These are phyloP conservation scores for Labeo rohita DNA, from an alignment of 2,113 vertebrate species.

Conservation along the genomic window DNA sequence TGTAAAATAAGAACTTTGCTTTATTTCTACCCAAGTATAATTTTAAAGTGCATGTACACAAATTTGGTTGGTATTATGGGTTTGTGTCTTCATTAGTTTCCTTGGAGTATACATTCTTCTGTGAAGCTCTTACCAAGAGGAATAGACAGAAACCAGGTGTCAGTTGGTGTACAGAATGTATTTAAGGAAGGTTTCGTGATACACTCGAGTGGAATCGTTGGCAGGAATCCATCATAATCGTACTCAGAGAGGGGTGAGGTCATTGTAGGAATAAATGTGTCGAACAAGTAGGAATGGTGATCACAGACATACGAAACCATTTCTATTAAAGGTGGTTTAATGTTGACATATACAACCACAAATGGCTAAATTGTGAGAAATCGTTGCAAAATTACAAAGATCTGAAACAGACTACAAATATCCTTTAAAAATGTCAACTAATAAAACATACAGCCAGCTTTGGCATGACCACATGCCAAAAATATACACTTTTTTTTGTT, in stretches of 20 bases:
- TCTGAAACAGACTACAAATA: conserved; percentile 36
- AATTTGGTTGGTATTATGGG: conserved; percentile 63
- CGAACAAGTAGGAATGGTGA: neutral
- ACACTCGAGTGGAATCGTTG: conserved; percentile 49
- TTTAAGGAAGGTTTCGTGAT: conserved; percentile 60
- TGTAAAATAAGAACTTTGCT: no score
- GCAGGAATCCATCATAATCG: conserved; percentile 43
- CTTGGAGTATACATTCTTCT: conserved; percentile 55
- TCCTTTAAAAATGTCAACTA: conserved; percentile 45
- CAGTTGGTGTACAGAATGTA: conserved; percentile 80
- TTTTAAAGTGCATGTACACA: conserved; percentile 45
- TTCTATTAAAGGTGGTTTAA: conserved; percentile 12
- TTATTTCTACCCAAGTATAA: neutral
- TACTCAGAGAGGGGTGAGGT: neutral
- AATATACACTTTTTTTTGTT: conserved; percentile 54
- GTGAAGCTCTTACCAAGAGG: conserved; percentile 21
- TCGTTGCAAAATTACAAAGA: conserved; percentile 18
- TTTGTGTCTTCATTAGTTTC: conserved; percentile 67
- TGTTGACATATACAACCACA: conserved; percentile 41
- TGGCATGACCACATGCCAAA: conserved; percentile 60
- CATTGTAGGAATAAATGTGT: conserved; percentile 9
- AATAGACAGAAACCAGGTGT: conserved; percentile 67
- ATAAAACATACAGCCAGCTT: conserved; percentile 59
- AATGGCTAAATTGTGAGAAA: conserved; percentile 43
- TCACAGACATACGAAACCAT: conserved; percentile 7